phyloP scores from a whole-genome alignment of 2,797 vertebrate genomes.

The Catharus ustulatus region DNA sequence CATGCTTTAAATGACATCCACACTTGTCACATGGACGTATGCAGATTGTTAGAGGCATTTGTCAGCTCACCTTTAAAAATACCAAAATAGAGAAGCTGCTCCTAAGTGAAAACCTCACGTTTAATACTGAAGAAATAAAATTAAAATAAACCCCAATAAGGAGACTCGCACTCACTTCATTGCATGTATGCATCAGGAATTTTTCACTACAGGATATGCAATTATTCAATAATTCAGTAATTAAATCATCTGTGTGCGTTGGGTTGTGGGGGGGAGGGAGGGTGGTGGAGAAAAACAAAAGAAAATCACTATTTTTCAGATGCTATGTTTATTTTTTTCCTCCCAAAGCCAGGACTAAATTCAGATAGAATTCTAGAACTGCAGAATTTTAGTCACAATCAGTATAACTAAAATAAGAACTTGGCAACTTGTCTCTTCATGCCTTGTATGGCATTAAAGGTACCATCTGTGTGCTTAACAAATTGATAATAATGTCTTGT shows the following conservation, averaged over 20 bases:
- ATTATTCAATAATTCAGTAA: not conserved
- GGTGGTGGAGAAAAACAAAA: no score
- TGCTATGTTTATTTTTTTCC: not conserved
- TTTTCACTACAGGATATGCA: not conserved
- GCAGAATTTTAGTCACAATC: conserved; percentile 3
- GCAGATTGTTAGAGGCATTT: not conserved
- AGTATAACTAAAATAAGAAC: conserved; percentile 42
- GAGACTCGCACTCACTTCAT: not conserved
- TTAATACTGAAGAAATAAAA: not conserved
- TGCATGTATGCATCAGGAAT: not conserved
- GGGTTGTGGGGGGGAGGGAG: not conserved
- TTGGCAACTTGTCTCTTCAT: conserved; percentile 34
- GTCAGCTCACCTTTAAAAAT: not conserved
- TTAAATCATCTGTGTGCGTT: not conserved
- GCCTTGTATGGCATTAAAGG: conserved; percentile 40
- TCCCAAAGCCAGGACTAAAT: not conserved
- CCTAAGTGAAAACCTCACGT: not conserved
- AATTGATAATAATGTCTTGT: conserved; percentile 20
- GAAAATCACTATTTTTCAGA: not conserved
- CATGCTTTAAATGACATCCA: not conserved
- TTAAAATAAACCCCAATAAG: not conserved
- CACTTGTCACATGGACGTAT: not conserved
- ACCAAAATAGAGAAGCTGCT: not conserved
- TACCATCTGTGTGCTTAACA: conserved; percentile 36
- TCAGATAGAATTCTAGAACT: conserved; percentile 13